phyloP scores from a whole-genome alignment of 2,888 invertebrate genomes.

The Dendrolimus houi region DNA sequence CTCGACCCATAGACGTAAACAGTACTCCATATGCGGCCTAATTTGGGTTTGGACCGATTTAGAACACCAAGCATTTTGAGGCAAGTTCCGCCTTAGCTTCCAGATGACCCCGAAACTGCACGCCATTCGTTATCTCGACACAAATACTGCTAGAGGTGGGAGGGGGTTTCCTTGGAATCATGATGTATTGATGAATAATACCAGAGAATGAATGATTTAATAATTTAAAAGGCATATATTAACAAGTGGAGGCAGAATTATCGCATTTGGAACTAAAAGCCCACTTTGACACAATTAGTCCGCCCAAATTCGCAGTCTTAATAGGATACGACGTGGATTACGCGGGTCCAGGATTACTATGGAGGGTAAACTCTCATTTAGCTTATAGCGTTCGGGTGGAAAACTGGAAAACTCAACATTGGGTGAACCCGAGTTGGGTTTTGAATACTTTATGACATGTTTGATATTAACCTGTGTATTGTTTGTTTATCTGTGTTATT shows the following conservation, averaged over 20 bases:
- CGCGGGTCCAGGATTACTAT: slow-evolving; percentile 17
- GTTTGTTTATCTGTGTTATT: no score
- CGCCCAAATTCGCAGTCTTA: slow-evolving; percentile 32
- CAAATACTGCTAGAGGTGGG: no score
- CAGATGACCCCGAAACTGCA: no score
- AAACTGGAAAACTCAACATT: slow-evolving; percentile 33
- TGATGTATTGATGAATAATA: no score
- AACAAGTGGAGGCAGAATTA: slow-evolving; percentile 14
- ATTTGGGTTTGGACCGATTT: no score
- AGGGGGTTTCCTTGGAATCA: no score
- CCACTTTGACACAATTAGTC: slow-evolving; percentile 36
- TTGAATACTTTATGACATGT: slow-evolving; percentile 30
- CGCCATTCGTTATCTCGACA: no score
- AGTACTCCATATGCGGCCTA: no score
- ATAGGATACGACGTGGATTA: slow-evolving; percentile 28
- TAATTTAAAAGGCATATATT: background rate
- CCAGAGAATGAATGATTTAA: no score
- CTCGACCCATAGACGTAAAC: no score
- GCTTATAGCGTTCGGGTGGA: slow-evolving; percentile 37
- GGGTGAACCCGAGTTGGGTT: slow-evolving; percentile 14
- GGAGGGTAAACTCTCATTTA: slow-evolving; percentile 33
- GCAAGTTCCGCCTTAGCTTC: no score
- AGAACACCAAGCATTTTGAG: no score
- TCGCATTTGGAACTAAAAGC: slow-evolving; percentile 25
- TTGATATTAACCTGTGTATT: background rate